A percentile compares a stretch with the other conserved stretches of the same genome.
phyloP scores from a whole-genome alignment of 1,140 invertebrate species.

The Pseudomyrmex sp. region DNA sequence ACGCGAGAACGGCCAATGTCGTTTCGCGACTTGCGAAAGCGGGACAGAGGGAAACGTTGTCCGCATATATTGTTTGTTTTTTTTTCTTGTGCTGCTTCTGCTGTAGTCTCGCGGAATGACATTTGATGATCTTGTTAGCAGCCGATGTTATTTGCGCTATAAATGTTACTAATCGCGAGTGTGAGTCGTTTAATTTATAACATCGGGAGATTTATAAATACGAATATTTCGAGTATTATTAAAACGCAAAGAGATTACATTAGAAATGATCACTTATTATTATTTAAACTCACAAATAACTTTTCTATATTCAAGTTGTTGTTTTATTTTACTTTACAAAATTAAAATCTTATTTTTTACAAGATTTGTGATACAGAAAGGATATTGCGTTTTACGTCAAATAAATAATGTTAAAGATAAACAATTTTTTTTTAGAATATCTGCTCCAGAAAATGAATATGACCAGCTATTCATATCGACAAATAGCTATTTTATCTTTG shows the following conservation, averaged over 20 bases:
- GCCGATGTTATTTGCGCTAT: background rate
- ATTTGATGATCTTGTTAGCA: background rate
- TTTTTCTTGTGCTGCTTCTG: no score
- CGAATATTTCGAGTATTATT: background rate
- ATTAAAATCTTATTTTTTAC: background rate
- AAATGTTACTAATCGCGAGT: background rate
- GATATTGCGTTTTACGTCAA: background rate
- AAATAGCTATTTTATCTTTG: background rate
- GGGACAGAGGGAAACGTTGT: constrained; percentile 28
- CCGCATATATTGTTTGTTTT: background rate
- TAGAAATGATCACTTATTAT: background rate
- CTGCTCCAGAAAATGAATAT: no score
- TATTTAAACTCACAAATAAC: background rate
- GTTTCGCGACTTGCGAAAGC: constrained; percentile 20
- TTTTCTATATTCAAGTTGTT: background rate
- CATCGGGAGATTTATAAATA: background rate
- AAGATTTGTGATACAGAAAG: constrained; percentile 15
- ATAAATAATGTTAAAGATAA: background rate
- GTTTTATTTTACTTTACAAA: background rate
- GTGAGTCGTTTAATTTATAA: background rate
- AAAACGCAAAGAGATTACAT: constrained; percentile 1
- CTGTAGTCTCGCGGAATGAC: background rate
- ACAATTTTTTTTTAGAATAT: background rate
- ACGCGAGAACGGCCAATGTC: constrained; percentile 46
- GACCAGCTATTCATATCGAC: no score